Conservation (phyloP, 2,888 invertebrate genomes). For the Oscheius sp. region DNA sequence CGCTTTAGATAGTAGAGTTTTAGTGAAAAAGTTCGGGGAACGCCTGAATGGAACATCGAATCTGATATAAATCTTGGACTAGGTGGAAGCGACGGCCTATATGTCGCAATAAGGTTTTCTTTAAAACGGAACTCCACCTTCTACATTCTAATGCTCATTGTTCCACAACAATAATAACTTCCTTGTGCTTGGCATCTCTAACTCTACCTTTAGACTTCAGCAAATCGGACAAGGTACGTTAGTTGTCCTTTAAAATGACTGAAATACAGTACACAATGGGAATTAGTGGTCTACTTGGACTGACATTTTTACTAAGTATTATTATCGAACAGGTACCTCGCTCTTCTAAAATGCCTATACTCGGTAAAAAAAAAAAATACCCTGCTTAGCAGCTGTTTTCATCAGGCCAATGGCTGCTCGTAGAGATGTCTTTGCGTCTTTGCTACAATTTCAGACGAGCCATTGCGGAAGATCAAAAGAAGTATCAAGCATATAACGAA, state of each 20-base stretch:
- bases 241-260: background rate
- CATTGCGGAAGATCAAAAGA: background rate
- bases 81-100: background rate
- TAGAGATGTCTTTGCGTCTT: conserved; percentile 25
- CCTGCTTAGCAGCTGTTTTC: background rate
- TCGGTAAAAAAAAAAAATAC: background rate
- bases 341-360: background rate
- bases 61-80: background rate
- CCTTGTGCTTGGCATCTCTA: background rate
- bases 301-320: background rate
- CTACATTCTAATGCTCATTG: background rate
- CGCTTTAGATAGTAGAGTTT: no score
- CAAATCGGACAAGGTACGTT: background rate
- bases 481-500: background rate
- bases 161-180: background rate
- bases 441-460: conserved; percentile 10
- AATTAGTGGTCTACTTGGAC: background rate
- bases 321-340: background rate
- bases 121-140: background rate
- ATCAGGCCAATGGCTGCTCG: conserved; percentile 12
- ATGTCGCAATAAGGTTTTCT: background rate
- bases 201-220: background rate
- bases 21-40: background rate
- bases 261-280: background rate
- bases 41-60: conserved; percentile 18